These are phyloP conservation scores for Sylvia borin DNA, from an alignment of 2,797 vertebrate species.

Conservation along the genomic window DNA sequence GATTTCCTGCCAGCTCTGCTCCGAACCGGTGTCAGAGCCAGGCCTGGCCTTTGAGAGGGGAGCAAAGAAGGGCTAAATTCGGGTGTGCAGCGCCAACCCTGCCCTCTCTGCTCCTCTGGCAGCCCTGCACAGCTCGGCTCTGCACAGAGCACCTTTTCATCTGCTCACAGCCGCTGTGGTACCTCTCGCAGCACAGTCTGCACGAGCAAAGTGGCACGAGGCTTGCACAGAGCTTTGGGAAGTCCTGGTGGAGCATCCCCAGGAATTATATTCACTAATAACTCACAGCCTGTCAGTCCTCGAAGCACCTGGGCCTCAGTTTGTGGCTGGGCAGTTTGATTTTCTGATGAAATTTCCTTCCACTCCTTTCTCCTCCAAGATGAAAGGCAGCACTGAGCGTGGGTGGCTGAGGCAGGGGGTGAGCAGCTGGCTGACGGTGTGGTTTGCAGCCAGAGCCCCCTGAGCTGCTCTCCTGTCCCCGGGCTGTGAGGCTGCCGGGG, in stretches of 20 bases:
- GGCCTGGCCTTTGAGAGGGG: not conserved
- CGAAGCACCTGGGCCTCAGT: not conserved
- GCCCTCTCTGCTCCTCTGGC: not conserved
- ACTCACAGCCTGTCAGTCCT: not conserved
- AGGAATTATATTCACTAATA: not conserved
- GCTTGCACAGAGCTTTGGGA: not conserved
- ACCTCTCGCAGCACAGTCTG: not conserved
- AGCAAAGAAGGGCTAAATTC: not conserved
- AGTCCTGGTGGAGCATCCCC: not conserved
- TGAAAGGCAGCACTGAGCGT: no score
- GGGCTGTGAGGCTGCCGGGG: not conserved
- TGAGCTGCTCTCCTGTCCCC: not conserved
- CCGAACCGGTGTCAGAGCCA: not conserved
- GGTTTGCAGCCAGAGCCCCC: not conserved
- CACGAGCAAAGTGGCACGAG: not conserved
- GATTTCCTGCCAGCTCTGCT: slow-evolving; percentile 30
- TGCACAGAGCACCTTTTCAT: not conserved
- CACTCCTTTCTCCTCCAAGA: not conserved
- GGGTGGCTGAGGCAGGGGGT: not conserved
- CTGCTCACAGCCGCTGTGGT: not conserved
- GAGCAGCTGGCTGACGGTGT: not conserved
- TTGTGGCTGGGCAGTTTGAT: not conserved
- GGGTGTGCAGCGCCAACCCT: not conserved
- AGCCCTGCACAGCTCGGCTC: not conserved
- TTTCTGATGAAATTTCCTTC: not conserved